Evolutionary conservation across 1,140 invertebrate genomes (phyloP).

Genomic region (Scaptomyza montana): DNA sequence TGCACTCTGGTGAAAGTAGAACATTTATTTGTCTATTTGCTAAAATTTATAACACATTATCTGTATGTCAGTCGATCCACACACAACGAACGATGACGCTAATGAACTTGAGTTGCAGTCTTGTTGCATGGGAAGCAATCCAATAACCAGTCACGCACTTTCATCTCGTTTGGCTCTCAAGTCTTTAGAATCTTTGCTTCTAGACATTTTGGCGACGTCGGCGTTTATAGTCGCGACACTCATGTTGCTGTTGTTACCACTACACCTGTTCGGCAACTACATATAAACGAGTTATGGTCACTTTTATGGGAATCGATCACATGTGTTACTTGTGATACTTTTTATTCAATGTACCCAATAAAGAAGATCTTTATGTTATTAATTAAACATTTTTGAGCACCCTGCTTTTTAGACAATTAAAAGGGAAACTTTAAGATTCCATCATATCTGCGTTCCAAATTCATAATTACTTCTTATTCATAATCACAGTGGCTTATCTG

Average conservation of each 20-base stretch:
- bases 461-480: not conserved
- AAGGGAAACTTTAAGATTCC: not conserved
- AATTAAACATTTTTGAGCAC: no score
- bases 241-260: slow-evolving; percentile 20
- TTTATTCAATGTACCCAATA: not conserved
- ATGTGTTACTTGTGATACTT: slow-evolving; percentile 11
- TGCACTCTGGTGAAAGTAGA: slow-evolving; percentile 59
- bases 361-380: no score
- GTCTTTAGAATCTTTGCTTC: slow-evolving; percentile 21
- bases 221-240: slow-evolving; percentile 3
- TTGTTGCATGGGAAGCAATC: slow-evolving; percentile 45
- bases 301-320: slow-evolving; percentile 27
- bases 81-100: slow-evolving; percentile 38
- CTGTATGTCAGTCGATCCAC: slow-evolving; percentile 22
- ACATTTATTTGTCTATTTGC: slow-evolving; percentile 64
- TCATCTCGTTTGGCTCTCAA: slow-evolving; percentile 32
- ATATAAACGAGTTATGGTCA: slow-evolving; percentile 24
- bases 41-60: slow-evolving; percentile 51
- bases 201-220: slow-evolving; percentile 46
- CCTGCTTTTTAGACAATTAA: no score
- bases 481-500: slow-evolving; percentile 10
- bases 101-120: slow-evolving; percentile 48
- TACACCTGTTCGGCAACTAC: slow-evolving; percentile 6
- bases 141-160: slow-evolving; percentile 42
- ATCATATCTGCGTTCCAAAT: not conserved